These are phyloP conservation scores for Hassar affinis DNA, from an alignment of 2,113 vertebrate genomes.

Conservation along the genomic window DNA sequence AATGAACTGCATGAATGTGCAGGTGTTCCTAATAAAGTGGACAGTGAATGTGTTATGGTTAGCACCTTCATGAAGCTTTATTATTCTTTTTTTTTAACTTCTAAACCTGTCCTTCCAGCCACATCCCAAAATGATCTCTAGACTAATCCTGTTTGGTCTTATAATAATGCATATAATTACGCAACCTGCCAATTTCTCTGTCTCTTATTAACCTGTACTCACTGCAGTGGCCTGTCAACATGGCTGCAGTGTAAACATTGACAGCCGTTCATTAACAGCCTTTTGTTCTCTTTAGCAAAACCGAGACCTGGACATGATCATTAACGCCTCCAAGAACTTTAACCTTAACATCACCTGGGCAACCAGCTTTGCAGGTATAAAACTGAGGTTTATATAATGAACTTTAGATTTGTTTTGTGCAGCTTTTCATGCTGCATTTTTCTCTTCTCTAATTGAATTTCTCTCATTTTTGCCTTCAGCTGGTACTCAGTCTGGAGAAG, in stretches of 20 bases:
- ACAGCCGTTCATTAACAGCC: neutral
- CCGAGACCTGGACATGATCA: conserved; percentile 96
- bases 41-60: neutral
- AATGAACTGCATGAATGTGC: neutral
- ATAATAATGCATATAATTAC: neutral
- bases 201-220: neutral
- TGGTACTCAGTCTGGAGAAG: conserved; percentile 92
- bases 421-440: neutral
- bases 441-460: neutral
- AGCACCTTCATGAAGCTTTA: neutral
- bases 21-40: neutral
- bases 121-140: neutral
- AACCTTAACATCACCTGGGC: conserved; percentile 99
- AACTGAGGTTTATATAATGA: no score
- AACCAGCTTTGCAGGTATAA: conserved; percentile 89
- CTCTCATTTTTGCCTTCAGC: conserved; percentile 67
- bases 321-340: conserved; percentile 98
- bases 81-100: neutral
- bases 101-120: neutral
- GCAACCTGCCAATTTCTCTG: neutral
- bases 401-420: neutral
- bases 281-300: conserved; percentile 75
- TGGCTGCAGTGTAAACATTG: neutral
- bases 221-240: neutral
- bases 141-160: neutral